Percentiles rank a stretch among this genome's conserved stretches.
phyloP scores from a whole-genome alignment of 2,888 invertebrate species.

The Hemistola chrysoprasaria region DNA sequence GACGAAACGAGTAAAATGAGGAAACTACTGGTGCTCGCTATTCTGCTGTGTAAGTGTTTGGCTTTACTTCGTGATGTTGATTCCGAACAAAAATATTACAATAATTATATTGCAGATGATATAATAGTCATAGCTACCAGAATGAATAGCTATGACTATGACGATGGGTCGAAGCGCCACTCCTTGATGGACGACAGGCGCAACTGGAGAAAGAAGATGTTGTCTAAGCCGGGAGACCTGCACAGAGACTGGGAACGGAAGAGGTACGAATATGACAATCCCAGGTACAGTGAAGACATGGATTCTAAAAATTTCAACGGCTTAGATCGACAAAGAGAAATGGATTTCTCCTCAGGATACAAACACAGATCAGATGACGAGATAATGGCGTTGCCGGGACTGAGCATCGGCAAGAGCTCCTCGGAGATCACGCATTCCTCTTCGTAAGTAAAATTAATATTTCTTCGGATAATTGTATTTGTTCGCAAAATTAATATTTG shows the following conservation, averaged over 20 bases:
- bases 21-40: conserved; percentile 59
- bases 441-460: conserved; percentile 33
- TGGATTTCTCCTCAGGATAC: conserved; percentile 40
- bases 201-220: conserved; percentile 64
- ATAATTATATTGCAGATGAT: conserved; percentile 58
- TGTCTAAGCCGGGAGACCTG: conserved; percentile 52
- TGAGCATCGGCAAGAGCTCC: conserved; percentile 48
- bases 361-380: conserved; percentile 56
- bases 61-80: conserved; percentile 21
- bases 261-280: conserved; percentile 51
- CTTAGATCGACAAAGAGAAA: conserved; percentile 44
- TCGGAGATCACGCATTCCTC: conserved; percentile 45
- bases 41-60: conserved; percentile 65
- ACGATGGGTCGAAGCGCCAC: conserved; percentile 58
- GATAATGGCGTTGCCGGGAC: conserved; percentile 39
- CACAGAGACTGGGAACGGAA: conserved; percentile 56
- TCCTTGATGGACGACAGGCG: conserved; percentile 58
- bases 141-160: conserved; percentile 59
- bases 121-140: conserved; percentile 51
- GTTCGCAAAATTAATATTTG: conserved; percentile 32
- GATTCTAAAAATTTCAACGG: conserved; percentile 46
- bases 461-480: conserved; percentile 1
- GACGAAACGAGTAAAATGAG: conserved; percentile 51
- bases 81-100: conserved; percentile 17
- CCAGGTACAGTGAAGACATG: conserved; percentile 52